Conservation (phyloP, 2,888 invertebrate genomes). For the Drosophila gaucha region DNA sequence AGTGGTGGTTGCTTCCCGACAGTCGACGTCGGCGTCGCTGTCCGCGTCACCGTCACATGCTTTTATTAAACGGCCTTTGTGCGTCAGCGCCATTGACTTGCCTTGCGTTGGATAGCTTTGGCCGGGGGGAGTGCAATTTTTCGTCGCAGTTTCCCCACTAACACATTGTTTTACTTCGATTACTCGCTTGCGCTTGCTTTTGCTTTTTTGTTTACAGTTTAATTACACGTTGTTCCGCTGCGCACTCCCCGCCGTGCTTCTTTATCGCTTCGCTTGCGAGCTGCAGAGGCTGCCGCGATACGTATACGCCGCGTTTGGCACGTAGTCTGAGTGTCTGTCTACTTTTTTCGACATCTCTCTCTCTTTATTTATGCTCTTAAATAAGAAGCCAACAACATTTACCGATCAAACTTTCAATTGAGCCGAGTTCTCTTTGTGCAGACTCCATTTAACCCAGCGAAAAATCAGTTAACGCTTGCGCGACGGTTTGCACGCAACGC, state of each 20-base stretch:
- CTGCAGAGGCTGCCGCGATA: conserved; percentile 27
- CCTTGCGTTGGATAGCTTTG: not conserved
- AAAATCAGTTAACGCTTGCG: conserved; percentile 55
- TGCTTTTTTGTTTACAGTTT: conserved; percentile 60
- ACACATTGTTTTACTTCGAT: conserved; percentile 22
- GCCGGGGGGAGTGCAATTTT: conserved; percentile 1
- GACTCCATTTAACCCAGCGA: conserved; percentile 27
- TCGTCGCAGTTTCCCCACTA: conserved; percentile 5
- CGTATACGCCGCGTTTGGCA: conserved; percentile 64
- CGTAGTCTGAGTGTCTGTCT: conserved; percentile 62
- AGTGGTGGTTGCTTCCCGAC: conserved; percentile 1
- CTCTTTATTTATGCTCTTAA: conserved; percentile 58
- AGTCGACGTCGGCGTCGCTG: conserved; percentile 46
- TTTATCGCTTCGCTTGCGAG: conserved; percentile 42
- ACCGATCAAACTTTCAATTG: conserved; percentile 13
- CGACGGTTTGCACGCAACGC: conserved; percentile 26
- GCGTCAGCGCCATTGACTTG: conserved; percentile 51
- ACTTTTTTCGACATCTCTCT: conserved; percentile 57
- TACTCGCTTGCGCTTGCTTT: conserved; percentile 16
- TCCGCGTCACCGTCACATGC: conserved; percentile 62
- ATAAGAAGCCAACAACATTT: conserved; percentile 3
- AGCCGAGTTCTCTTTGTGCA: conserved; percentile 29
- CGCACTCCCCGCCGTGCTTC: conserved; percentile 5
- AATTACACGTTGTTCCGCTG: conserved; percentile 54
- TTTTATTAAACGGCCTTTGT: conserved; percentile 56